A percentile compares a stretch with the other conserved stretches of the same genome.
These are phyloP conservation scores for Theonella swinhoei DNA, from an alignment of 37 sponge, comb jelly and placozoan species.

Conservation along the genomic window DNA sequence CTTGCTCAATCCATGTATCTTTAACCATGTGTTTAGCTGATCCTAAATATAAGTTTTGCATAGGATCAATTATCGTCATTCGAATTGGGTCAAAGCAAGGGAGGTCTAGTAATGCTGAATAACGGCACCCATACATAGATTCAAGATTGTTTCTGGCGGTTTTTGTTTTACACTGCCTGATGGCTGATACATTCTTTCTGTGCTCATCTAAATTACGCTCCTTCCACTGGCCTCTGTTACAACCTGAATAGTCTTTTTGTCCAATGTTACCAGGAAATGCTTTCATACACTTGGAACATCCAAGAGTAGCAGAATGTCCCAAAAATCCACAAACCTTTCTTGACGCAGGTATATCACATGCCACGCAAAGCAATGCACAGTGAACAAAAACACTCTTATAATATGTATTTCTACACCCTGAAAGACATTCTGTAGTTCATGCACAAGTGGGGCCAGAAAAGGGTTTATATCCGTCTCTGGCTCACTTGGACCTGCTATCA, in stretches of 20 bases:
- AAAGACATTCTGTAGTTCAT: constrained; percentile 21
- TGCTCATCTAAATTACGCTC: not conserved
- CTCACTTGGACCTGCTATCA: constrained; percentile 43
- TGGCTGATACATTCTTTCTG: not conserved
- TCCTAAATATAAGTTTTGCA: constrained; percentile 44
- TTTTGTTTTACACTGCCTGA: not conserved
- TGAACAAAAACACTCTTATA: not conserved
- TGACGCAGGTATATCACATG: constrained; percentile 50
- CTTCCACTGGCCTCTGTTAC: constrained; percentile 5
- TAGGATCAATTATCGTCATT: constrained; percentile 34
- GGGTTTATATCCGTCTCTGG: constrained; percentile 8
- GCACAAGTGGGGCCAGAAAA: constrained; percentile 30
- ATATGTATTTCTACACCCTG: not conserved
- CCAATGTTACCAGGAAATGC: constrained; percentile 9
- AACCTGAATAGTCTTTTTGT: constrained; percentile 14
- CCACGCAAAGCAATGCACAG: constrained; percentile 33
- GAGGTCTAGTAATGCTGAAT: constrained; percentile 24
- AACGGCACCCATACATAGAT: constrained; percentile 16
- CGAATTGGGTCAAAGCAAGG: constrained; percentile 15
- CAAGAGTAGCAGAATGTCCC: constrained; percentile 18
- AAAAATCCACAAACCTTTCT: constrained; percentile 48
- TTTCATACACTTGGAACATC: constrained; percentile 16
- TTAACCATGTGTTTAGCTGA: constrained; percentile 9
- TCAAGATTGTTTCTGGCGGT: not conserved
- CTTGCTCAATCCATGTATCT: not conserved